Percentiles rank a stretch among this genome's conserved stretches.
phyloP scores from a whole-genome alignment of 2,888 invertebrate species.

The Tribolium freemani region DNA sequence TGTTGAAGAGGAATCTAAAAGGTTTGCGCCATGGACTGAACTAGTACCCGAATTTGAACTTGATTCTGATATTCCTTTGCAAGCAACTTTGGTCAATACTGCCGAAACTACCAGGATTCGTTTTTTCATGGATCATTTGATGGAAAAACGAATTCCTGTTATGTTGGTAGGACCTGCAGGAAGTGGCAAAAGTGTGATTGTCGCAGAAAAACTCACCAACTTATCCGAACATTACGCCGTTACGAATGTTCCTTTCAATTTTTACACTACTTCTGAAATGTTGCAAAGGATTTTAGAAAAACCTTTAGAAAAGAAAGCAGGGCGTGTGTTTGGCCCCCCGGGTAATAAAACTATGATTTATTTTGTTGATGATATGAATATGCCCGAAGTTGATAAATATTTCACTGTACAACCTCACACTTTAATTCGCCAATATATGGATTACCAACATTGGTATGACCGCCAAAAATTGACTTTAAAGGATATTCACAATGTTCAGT shows the following conservation, averaged over 20 bases:
- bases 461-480: constrained; percentile 86
- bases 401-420: constrained; percentile 97
- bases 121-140: constrained; percentile 89
- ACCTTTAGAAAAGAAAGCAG: constrained; percentile 95
- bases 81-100: constrained; percentile 83
- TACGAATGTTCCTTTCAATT: constrained; percentile 94
- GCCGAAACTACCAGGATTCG: constrained; percentile 87
- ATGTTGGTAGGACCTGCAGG: constrained; percentile 94
- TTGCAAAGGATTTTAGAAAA: constrained; percentile 90
- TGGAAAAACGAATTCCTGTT: constrained; percentile 83
- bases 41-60: constrained; percentile 83
- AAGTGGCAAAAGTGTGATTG: constrained; percentile 93
- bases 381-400: constrained; percentile 96
- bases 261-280: constrained; percentile 95
- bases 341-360: constrained; percentile 94
- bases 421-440: constrained; percentile 91
- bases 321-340: constrained; percentile 92
- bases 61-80: constrained; percentile 89
- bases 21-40: constrained; percentile 90
- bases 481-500: constrained; percentile 94
- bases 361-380: constrained; percentile 96
- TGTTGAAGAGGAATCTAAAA: constrained; percentile 88
- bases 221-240: constrained; percentile 84
- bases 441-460: constrained; percentile 97
- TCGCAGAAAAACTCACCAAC: constrained; percentile 83